Evolutionary conservation across 2,797 vertebrate genomes (phyloP).

Genomic region (Nyctalus aviator): DNA sequence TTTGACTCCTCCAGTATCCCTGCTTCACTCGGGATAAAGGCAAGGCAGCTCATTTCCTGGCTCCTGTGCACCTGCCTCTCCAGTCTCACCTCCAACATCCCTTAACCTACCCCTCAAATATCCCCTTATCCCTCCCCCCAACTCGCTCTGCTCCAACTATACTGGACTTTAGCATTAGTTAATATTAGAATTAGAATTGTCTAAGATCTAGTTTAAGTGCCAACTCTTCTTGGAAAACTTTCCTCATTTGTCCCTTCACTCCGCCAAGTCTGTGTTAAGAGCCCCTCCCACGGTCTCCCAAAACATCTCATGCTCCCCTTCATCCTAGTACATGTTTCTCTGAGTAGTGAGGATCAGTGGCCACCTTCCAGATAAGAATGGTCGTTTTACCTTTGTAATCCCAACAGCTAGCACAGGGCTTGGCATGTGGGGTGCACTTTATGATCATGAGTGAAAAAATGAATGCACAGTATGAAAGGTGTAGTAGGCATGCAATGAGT

Average conservation of each 20-base stretch:
- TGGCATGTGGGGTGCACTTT: not conserved
- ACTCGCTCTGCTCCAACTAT: not conserved
- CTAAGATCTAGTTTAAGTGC: constrained; percentile 27
- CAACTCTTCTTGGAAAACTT: not conserved
- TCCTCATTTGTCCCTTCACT: not conserved
- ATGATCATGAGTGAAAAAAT: not conserved
- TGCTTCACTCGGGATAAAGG: not conserved
- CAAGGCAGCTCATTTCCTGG: not conserved
- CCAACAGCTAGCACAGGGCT: not conserved
- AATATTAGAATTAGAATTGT: constrained; percentile 25
- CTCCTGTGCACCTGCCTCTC: not conserved
- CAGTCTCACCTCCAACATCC: not conserved
- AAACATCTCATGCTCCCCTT: not conserved
- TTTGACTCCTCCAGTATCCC: not conserved
- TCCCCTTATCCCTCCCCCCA: not conserved
- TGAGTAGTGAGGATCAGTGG: not conserved
- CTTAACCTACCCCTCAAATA: not conserved
- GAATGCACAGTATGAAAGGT: not conserved
- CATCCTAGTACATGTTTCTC: not conserved
- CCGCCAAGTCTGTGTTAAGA: not conserved
- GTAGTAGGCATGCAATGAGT: not conserved
- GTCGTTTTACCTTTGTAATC: not conserved
- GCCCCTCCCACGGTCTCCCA: not conserved
- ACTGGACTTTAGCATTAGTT: not conserved
- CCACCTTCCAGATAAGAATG: not conserved